These are phyloP conservation scores for Diuraphis noxia DNA, from an alignment of 1,140 invertebrate genomes.

Conservation along the genomic window DNA sequence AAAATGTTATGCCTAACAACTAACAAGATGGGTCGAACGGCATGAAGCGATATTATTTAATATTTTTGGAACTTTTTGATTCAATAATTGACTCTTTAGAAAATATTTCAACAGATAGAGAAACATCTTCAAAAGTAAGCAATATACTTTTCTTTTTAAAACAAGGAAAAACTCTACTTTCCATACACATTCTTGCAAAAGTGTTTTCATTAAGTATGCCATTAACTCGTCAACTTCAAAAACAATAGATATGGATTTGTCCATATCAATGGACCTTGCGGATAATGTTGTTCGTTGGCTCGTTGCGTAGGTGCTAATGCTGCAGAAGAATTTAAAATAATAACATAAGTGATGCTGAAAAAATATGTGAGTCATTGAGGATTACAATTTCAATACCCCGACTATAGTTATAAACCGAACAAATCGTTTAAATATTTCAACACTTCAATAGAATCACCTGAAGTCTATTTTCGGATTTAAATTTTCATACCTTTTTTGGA, in stretches of 20 bases:
- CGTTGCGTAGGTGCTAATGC: not conserved
- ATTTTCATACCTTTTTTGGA: too few species aligned
- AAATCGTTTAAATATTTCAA: too few species aligned
- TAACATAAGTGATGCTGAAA: too few species aligned
- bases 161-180: not conserved
- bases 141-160: not conserved
- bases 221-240: slow-evolving; percentile 11
- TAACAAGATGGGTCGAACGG: not conserved
- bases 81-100: not conserved
- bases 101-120: not conserved
- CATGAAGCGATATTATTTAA: not conserved
- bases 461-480: too few species aligned
- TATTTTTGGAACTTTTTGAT: slow-evolving; percentile 2
- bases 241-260: not conserved
- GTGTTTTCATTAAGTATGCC: not conserved
- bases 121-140: not conserved
- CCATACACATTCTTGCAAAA: not conserved
- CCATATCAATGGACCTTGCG: not conserved
- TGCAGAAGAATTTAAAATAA: not conserved
- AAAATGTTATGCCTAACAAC: not conserved
- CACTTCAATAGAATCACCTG: too few species aligned
- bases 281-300: not conserved
- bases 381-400: too few species aligned
- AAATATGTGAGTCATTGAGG: too few species aligned
- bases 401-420: too few species aligned